These are phyloP conservation scores for Paracentrotus lividus DNA, from an alignment of 53 echinoderm and acorn worm genomes.

Conservation along the genomic window DNA sequence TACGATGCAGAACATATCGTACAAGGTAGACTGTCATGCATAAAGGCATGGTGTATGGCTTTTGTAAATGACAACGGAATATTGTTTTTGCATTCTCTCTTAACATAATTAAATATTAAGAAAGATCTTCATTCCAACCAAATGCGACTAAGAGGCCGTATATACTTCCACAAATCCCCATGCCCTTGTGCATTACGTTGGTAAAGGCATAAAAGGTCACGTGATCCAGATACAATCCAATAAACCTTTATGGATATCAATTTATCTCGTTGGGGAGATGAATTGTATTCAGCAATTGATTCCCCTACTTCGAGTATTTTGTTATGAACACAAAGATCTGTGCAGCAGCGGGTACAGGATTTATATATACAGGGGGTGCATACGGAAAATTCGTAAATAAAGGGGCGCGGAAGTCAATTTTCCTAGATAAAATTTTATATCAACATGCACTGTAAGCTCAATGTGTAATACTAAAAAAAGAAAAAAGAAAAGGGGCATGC, in stretches of 20 bases:
- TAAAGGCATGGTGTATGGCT: too few relatives aligned
- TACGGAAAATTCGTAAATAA: too few relatives aligned
- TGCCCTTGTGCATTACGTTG: background rate
- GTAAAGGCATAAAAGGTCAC: slow-evolving; percentile 28
- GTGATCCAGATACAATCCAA: slow-evolving; percentile 19
- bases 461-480: too few relatives aligned
- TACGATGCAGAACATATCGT: too few relatives aligned
- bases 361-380: background rate
- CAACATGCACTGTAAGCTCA: too few relatives aligned
- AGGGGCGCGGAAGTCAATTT: too few relatives aligned
- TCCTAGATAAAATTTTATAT: too few relatives aligned
- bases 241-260: slow-evolving; percentile 47
- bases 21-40: too few relatives aligned
- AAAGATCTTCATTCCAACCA: background rate
- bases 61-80: background rate
- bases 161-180: background rate
- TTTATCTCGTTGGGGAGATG: slow-evolving; percentile 48
- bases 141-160: background rate
- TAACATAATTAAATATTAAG: background rate
- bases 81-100: background rate
- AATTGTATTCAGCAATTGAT: slow-evolving; percentile 54
- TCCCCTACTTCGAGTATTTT: background rate
- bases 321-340: background rate
- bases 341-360: background rate
- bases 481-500: too few relatives aligned